Percentiles rank a stretch among this genome's conserved stretches.
phyloP scores from a whole-genome alignment of 1,140 invertebrate genomes.

The Apis florea region DNA sequence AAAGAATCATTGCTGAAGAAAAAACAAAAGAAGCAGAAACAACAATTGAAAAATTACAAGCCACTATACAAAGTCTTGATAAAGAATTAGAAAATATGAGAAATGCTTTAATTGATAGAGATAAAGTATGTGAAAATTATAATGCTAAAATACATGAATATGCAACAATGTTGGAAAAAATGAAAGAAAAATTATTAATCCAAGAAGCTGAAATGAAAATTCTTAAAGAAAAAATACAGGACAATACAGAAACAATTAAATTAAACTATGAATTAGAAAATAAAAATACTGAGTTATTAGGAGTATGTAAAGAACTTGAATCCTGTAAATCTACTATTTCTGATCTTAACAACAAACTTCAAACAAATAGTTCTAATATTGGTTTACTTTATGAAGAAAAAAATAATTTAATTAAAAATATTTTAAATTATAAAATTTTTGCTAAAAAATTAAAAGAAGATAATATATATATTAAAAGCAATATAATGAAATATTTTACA shows the following conservation, averaged over 20 bases:
- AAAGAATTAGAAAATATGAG: conserved; percentile 65
- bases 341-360: conserved; percentile 60
- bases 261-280: conserved; percentile 61
- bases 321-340: conserved; percentile 56
- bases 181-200: conserved; percentile 54
- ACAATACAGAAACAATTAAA: conserved; percentile 54
- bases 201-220: conserved; percentile 56
- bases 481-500: conserved; percentile 30
- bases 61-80: conserved; percentile 53
- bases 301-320: conserved; percentile 61
- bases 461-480: conserved; percentile 53
- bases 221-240: conserved; percentile 50
- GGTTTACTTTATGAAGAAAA: conserved; percentile 61
- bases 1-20: conserved; percentile 51
- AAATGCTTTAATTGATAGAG: conserved; percentile 54
- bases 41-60: conserved; percentile 61
- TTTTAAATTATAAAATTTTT: conserved; percentile 57
- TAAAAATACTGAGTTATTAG: conserved; percentile 61
- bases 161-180: conserved; percentile 51
- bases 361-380: conserved; percentile 43
- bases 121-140: conserved; percentile 61
- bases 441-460: conserved; percentile 54
- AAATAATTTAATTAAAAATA: conserved; percentile 60
- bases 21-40: conserved; percentile 44
- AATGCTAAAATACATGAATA: conserved; percentile 64